Percentiles rank a stretch among this genome's conserved stretches.
Conservation (phyloP, 1,140 invertebrate genomes). For the Trichomalopsis sarcophagae region DNA sequence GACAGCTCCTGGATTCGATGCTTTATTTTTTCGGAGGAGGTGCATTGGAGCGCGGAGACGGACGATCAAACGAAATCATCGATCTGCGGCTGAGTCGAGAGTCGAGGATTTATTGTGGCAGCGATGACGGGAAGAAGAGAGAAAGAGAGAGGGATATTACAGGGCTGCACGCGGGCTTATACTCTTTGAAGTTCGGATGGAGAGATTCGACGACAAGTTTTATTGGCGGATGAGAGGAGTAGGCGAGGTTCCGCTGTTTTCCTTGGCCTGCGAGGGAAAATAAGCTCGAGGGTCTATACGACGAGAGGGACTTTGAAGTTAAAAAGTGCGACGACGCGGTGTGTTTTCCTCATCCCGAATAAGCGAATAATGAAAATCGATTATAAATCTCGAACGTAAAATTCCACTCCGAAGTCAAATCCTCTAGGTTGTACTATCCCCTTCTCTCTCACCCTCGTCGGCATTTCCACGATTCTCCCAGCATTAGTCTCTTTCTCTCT, state of each 20-base stretch:
- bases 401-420: background rate
- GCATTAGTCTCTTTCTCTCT: background rate
- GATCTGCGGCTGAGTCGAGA: constrained; percentile 27
- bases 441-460: background rate
- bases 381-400: background rate
- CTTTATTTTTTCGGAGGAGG: background rate
- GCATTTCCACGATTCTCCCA: background rate
- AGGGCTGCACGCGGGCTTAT: background rate
- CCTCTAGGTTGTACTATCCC: too few species aligned
- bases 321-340: background rate
- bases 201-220: constrained; percentile 17
- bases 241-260: background rate
- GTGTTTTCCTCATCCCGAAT: background rate
- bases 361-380: background rate
- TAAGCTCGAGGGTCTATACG: background rate
- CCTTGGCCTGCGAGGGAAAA: background rate
- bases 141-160: background rate
- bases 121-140: background rate
- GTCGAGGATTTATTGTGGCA: constrained; percentile 55
- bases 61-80: constrained; percentile 59
- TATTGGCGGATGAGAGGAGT: background rate
- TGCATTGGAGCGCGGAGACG: background rate
- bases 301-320: background rate
- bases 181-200: constrained; percentile 16
- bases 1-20: background rate